Evolutionary conservation across 2,797 vertebrate genomes (phyloP).

Genomic region (Limnodromus scolopaceus): DNA sequence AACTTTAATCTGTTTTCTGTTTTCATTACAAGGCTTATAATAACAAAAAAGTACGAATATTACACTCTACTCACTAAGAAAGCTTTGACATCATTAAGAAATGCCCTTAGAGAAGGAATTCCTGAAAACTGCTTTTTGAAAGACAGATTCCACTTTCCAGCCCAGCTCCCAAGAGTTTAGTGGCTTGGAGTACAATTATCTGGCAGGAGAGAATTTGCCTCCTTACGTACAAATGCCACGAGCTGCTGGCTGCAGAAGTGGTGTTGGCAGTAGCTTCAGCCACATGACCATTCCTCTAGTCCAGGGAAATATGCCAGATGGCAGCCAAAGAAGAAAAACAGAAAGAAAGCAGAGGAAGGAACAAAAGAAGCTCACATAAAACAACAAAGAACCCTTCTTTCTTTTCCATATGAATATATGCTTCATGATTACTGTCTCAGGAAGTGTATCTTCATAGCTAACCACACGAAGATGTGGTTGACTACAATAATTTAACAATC

Average conservation of each 20-base stretch:
- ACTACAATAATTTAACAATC: neutral
- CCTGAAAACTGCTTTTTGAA: constrained; percentile 1
- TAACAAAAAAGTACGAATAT: neutral
- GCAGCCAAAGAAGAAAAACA: constrained; percentile 33
- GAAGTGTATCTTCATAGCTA: neutral
- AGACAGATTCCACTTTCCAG: neutral
- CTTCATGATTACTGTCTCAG: neutral
- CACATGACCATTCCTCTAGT: constrained; percentile 34
- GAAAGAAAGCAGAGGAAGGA: neutral
- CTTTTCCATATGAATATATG: neutral
- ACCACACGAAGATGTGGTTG: neutral
- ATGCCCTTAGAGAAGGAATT: neutral
- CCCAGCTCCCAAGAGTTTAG: neutral
- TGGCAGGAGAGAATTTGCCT: neutral
- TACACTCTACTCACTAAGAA: neutral
- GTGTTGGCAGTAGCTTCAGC: constrained; percentile 27
- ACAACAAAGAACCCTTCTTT: neutral
- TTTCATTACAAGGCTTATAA: neutral
- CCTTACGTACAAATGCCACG: neutral
- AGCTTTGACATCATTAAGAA: neutral
- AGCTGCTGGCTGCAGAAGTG: constrained; percentile 30
- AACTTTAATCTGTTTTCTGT: neutral
- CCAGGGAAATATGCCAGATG: constrained; percentile 48
- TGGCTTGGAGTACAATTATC: neutral
- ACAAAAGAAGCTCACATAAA: constrained; percentile 14